Base-by-base conservation (phyloP, 2,797 vertebrate genomes). In the Oceanodroma leucorhoa region DNA sequence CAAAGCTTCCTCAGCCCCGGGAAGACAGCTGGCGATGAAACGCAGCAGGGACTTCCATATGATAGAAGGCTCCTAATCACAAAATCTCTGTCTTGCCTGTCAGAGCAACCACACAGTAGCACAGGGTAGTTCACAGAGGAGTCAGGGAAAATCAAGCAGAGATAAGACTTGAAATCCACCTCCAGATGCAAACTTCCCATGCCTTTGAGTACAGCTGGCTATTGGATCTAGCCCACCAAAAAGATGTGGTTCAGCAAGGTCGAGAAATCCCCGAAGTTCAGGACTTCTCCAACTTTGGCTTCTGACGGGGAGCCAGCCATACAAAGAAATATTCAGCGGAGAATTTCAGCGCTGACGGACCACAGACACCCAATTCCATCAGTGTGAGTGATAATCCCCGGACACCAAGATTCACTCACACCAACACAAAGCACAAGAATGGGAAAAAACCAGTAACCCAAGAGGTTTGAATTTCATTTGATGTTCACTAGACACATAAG, bases 1-100 rank as follows among this genome's bases (percentile, higher is more conserved):
- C 93, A 95, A 93, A 87, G 86, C 86, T 94, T 94, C 78, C 93
- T 87, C 83, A 92, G 83, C 92, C 90, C 89, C 7, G 0, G 81
- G 77, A 96, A 91, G 93, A 87, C 93, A 92, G 86, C 88, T 97
- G 88, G 90, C n/a, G 2, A 91, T 53, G 89, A 85, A 90, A 88
- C 81, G 4, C 94, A 90, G 95, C 88, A 69, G 94, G 93, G 71
- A 80, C 83, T 54, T 54, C 83, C 71, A 20, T 43, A 90, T 92
- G 91, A 96, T 90, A 67, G 95, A 96, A 96, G 55, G 93, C 27
- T 93, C 75, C 94, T 90, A 93, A 96, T 95, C 90, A 89, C 86
- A 89, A 77, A 95, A 83, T 84, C 91, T 94, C 96, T 57, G 86
- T 95, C 95, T 92, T 95, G 85, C 81, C 90, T 95, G 93, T 95